Conservation (phyloP, 92 coral and sea anemone genomes). For the Anthopleura xanthogrammica region DNA sequence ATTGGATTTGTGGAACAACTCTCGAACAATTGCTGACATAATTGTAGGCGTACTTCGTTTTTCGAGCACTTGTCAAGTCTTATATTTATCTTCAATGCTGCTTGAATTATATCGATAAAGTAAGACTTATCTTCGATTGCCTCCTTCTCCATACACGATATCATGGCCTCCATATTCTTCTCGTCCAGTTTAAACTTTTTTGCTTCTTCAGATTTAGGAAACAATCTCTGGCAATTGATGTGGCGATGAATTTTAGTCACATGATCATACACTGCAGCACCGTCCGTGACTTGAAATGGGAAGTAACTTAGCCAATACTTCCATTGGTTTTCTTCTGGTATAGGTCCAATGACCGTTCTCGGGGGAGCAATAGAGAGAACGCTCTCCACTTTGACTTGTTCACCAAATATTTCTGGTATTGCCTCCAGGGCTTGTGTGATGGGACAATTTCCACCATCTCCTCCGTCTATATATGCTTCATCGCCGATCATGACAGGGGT, state of each 20-base stretch:
- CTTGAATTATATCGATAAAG: not conserved
- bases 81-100: not conserved
- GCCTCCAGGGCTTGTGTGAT: conserved; percentile 11
- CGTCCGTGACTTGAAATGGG: conserved; percentile 28
- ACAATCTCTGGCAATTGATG: conserved; percentile 8
- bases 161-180: conserved; percentile 2
- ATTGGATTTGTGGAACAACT: no score
- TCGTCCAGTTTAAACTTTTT: conserved; percentile 14
- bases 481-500: conserved; percentile 27
- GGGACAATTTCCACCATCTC: conserved; percentile 44
- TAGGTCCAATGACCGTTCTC: not conserved
- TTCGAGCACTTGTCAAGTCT: not conserved
- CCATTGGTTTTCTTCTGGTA: conserved; percentile 9
- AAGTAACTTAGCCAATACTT: conserved; percentile 18
- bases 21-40: not conserved
- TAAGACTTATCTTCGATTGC: not conserved
- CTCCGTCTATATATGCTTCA: conserved; percentile 24
- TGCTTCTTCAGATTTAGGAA: conserved; percentile 26
- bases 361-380: conserved; percentile 41
- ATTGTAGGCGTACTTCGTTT: not conserved
- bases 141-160: conserved; percentile 1
- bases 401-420: conserved; percentile 23
- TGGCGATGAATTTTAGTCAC: not conserved
- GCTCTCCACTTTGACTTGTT: not conserved
- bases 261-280: conserved; percentile 1